phyloP scores from a whole-genome alignment of 2,113 vertebrate species.

The Phyllostomus hastatus region DNA sequence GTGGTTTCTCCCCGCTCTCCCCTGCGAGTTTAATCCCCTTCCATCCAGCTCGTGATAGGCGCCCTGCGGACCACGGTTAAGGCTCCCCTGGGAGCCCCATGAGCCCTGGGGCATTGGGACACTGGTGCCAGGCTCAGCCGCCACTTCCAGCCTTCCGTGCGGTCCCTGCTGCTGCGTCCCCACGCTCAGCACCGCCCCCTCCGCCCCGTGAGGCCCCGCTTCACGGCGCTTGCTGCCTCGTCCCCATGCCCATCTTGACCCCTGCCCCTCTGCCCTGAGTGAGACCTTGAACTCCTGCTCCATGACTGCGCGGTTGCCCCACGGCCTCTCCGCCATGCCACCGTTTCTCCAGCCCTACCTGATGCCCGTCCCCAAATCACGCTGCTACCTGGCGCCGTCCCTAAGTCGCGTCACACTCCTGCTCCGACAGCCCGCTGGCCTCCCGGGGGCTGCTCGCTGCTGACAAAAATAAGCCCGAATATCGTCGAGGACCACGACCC shows the following conservation, averaged over 20 bases:
- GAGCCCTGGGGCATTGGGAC: background rate
- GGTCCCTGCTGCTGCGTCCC: background rate
- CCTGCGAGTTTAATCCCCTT: background rate
- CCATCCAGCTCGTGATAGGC: accelerated
- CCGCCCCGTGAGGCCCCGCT: accelerated
- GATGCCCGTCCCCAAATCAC: background rate
- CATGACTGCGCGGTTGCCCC: accelerated
- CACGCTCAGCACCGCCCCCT: no score
- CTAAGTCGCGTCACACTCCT: background rate
- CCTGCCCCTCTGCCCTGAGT: background rate
- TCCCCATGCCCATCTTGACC: accelerated
- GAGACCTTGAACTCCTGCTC: background rate
- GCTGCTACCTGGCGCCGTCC: background rate
- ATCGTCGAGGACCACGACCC: background rate
- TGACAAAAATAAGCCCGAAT: background rate
- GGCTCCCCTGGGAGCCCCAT: background rate
- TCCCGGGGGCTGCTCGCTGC: background rate
- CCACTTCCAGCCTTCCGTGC: background rate
- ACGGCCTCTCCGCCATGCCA: background rate
- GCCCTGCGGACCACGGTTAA: accelerated
- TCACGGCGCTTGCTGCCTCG: background rate
- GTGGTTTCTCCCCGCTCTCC: background rate
- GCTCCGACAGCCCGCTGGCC: background rate
- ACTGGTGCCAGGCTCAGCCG: accelerated
- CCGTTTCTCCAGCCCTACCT: no score